Evolutionary conservation across 2,888 invertebrate genomes (phyloP).

Genomic region (Nomada fabriciana): DNA sequence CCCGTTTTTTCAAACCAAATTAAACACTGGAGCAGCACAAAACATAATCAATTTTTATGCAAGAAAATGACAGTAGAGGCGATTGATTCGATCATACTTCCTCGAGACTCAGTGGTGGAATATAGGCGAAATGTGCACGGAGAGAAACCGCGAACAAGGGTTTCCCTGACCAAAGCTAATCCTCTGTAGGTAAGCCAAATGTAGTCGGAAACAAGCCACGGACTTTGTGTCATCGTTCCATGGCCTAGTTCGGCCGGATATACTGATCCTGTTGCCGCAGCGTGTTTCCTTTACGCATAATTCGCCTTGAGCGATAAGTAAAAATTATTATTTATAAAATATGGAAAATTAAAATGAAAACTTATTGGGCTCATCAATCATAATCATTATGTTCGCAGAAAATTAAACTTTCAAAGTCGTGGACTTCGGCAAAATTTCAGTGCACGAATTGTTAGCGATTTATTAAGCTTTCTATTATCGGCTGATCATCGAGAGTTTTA

Average conservation of each 20-base stretch:
- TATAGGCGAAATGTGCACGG: conserved; percentile 53
- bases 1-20: neutral
- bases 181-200: conserved; percentile 64
- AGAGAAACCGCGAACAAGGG: conserved; percentile 66
- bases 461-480: neutral
- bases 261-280: conserved; percentile 46
- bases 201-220: conserved; percentile 68
- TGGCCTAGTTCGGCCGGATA: conserved; percentile 50
- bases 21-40: neutral
- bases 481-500: neutral
- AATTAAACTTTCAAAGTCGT: no score
- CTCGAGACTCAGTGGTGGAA: conserved; percentile 31
- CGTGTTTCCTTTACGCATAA: conserved; percentile 23
- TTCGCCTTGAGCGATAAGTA: conserved; percentile 21
- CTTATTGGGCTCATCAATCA: neutral
- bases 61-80: neutral
- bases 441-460: neutral
- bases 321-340: neutral
- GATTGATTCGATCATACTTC: conserved; percentile 47
- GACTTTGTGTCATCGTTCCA: conserved; percentile 60
- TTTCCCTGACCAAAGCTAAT: conserved; percentile 66
- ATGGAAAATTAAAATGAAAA: neutral
- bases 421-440: no score
- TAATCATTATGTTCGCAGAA: no score
- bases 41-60: neutral